phyloP scores from a whole-genome alignment of 2,113 vertebrate species.

The Antechinus stuartii region DNA sequence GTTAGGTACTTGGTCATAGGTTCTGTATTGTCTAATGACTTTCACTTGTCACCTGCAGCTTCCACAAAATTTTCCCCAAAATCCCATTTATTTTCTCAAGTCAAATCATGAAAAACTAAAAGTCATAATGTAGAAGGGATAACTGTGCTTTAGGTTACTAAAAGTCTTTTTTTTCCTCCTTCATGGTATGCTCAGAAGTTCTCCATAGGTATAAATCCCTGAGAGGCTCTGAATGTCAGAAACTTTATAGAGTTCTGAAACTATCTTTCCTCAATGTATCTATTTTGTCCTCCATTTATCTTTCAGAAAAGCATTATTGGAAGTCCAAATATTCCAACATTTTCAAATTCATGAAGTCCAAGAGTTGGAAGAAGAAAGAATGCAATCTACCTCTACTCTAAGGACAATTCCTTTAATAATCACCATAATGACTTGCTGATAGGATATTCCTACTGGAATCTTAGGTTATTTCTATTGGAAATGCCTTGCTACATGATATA shows the following conservation, averaged over 20 bases:
- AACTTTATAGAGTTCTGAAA: background rate
- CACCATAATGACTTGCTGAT: background rate
- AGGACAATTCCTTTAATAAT: background rate
- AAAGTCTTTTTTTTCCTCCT: background rate
- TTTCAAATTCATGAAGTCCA: background rate
- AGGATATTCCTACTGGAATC: background rate
- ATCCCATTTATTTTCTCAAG: too few relatives aligned
- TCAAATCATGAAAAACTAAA: too few relatives aligned
- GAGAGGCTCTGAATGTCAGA: background rate
- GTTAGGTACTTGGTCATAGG: too few relatives aligned
- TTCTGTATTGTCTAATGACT: too few relatives aligned
- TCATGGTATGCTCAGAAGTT: background rate
- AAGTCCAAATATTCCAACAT: background rate
- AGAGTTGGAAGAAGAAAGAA: background rate
- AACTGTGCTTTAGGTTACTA: background rate
- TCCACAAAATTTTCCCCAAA: too few relatives aligned
- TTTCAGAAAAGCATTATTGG: background rate
- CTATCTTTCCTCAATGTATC: background rate
- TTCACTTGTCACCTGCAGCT: too few relatives aligned
- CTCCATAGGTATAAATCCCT: background rate
- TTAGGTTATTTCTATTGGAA: background rate
- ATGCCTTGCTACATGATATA: background rate
- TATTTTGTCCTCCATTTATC: background rate
- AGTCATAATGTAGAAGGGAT: too few relatives aligned
- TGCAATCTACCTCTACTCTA: background rate